A percentile compares a stretch with the other conserved stretches of the same genome.
Conservation (phyloP, 2,113 vertebrate genomes). For the Cheilinus undulatus region DNA sequence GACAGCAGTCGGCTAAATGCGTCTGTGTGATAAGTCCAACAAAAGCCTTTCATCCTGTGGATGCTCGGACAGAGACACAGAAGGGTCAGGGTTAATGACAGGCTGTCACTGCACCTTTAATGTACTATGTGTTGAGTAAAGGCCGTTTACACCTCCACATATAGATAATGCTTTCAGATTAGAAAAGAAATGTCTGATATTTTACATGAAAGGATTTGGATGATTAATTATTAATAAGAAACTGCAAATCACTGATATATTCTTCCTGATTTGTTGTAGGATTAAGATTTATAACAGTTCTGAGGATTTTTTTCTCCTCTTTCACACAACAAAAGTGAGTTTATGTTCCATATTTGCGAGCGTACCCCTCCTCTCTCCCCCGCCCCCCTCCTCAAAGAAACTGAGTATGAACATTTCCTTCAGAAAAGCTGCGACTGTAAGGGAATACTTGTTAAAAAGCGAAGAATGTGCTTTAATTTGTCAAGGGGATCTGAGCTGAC, state of each 20-base stretch:
- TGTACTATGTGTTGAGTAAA: constrained; percentile 78
- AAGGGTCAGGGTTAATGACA: constrained; percentile 80
- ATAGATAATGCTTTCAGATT: constrained; percentile 38
- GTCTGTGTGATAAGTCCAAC: constrained; percentile 66
- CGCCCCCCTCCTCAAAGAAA: background rate
- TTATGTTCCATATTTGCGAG: constrained; percentile 1
- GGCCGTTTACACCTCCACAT: constrained; percentile 34
- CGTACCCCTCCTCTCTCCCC: background rate
- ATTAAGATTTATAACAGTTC: background rate
- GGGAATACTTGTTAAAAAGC: constrained; percentile 87
- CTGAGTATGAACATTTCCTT: constrained; percentile 78
- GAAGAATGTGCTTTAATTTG: constrained; percentile 97
- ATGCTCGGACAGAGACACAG: constrained; percentile 64
- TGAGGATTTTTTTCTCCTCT: background rate
- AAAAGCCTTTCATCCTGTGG: constrained; percentile 74
- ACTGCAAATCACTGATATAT: background rate
- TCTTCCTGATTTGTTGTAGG: background rate
- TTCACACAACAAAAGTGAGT: background rate
- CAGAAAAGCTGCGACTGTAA: constrained; percentile 83
- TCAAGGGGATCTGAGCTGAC: constrained; percentile 91
- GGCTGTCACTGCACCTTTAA: constrained; percentile 76
- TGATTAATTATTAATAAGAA: constrained; percentile 8
- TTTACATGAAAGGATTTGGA: constrained; percentile 2
- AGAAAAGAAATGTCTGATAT: background rate
- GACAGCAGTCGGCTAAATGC: constrained; percentile 54